A percentile compares a stretch with the other conserved stretches of the same genome.
Evolutionary conservation across 23 tunicate species (phyloP).

Genomic region (Ascidia mentula): DNA sequence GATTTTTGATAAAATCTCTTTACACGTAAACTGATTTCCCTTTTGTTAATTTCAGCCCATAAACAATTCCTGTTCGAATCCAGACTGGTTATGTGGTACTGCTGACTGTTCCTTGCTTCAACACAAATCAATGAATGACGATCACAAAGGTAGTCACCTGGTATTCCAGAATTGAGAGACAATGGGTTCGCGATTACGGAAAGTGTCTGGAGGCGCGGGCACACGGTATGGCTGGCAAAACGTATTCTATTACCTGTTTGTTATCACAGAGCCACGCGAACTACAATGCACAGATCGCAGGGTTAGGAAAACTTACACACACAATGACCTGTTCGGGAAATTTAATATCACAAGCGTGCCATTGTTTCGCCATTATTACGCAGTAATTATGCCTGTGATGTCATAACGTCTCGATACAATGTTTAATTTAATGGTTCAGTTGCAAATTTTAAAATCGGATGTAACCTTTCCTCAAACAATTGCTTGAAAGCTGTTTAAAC

Average conservation of each 20-base stretch:
- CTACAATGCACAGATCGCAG: conserved; percentile 15
- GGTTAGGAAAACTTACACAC: conserved; percentile 29
- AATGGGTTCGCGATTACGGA: conserved; percentile 1
- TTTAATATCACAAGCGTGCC: neutral
- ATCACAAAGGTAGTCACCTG: neutral
- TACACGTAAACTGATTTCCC: no score
- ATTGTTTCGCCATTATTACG: neutral
- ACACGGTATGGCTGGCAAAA: conserved; percentile 18
- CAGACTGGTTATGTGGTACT: no score
- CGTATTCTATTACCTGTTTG: conserved; percentile 15
- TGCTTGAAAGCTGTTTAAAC: no score
- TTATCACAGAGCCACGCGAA: conserved; percentile 16
- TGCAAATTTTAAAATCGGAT: no score
- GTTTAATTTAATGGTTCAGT: no score
- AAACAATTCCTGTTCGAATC: no score
- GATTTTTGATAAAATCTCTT: no score
- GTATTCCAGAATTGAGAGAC: neutral
- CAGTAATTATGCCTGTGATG: conserved; percentile 3
- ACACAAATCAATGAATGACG: no score
- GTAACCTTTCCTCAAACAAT: no score
- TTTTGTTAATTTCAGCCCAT: no score
- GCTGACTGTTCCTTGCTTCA: no score
- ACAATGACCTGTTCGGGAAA: neutral
- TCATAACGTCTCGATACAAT: neutral
- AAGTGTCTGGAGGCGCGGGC: conserved; percentile 2